Percentiles rank a stretch among this genome's conserved stretches.
phyloP scores from a whole-genome alignment of 2,797 vertebrate genomes.

The Sebastes melanostomus region DNA sequence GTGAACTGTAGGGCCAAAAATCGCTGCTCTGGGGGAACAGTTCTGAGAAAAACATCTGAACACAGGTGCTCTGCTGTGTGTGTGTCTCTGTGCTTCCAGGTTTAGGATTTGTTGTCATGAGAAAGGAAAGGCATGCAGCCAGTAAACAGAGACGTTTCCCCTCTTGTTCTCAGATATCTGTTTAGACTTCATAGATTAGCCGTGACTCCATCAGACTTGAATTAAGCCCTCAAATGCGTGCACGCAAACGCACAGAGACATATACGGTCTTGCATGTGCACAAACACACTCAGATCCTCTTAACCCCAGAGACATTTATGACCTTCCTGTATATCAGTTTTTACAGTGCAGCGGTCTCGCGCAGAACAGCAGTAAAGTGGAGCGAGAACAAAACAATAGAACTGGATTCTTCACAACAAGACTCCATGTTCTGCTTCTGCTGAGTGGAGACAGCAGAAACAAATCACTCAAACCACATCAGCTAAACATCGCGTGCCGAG shows the following conservation, averaged over 20 bases:
- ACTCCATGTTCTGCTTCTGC: constrained; percentile 23
- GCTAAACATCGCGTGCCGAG: constrained; percentile 1
- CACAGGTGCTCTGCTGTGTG: constrained; percentile 60
- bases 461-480: not conserved
- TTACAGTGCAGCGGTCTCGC: constrained; percentile 52
- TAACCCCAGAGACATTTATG: constrained; percentile 59
- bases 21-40: constrained; percentile 40
- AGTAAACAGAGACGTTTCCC: constrained; percentile 58
- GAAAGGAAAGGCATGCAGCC: constrained; percentile 57
- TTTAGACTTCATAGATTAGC: constrained; percentile 65
- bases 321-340: constrained; percentile 68
- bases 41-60: constrained; percentile 60
- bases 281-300: constrained; percentile 26
- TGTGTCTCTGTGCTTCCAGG: constrained; percentile 49
- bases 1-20: constrained; percentile 16
- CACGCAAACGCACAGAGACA: not conserved
- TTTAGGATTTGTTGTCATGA: constrained; percentile 68
- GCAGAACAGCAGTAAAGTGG: constrained; percentile 62
- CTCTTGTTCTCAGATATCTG: constrained; percentile 58
- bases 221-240: constrained; percentile 12
- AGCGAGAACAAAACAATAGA: constrained; percentile 36
- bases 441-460: not conserved
- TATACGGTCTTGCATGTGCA: not conserved
- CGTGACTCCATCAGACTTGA: constrained; percentile 57
- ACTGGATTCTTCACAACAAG: constrained; percentile 17